These are phyloP conservation scores for Globicephala melas DNA, from an alignment of 2,113 vertebrate species.

Conservation along the genomic window DNA sequence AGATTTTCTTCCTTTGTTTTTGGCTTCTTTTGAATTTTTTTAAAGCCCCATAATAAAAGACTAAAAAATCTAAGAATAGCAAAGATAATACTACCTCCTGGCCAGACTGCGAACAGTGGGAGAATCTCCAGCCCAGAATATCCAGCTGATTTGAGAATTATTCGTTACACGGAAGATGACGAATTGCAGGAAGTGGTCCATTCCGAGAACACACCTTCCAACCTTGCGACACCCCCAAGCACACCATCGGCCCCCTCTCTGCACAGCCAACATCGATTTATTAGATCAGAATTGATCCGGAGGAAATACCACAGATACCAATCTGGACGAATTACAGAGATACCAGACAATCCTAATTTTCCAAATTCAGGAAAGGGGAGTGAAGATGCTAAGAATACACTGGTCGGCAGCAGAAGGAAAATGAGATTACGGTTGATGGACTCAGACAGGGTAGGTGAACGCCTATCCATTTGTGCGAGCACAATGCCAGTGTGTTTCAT, in stretches of 20 bases:
- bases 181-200: not conserved
- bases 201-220: not conserved
- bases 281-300: not conserved
- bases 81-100: not conserved
- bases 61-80: conserved; percentile 32
- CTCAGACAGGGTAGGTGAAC: not conserved
- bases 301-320: not conserved
- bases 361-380: not conserved
- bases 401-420: not conserved
- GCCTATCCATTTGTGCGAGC: not conserved
- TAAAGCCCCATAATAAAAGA: not conserved
- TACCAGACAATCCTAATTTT: not conserved
- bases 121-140: not conserved
- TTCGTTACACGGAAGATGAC: not conserved
- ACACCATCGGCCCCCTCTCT: rapidly evolving
- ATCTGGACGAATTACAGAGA: not conserved
- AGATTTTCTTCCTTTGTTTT: not conserved
- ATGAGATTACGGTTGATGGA: not conserved
- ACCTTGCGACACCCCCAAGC: rapidly evolving
- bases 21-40: not conserved
- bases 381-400: conserved; percentile 49
- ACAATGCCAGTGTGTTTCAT: not conserved
- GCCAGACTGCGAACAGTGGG: not conserved
- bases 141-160: not conserved
- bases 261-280: not conserved